phyloP scores from a whole-genome alignment of 2,797 vertebrate genomes.

The Premnoplex brunnescens region DNA sequence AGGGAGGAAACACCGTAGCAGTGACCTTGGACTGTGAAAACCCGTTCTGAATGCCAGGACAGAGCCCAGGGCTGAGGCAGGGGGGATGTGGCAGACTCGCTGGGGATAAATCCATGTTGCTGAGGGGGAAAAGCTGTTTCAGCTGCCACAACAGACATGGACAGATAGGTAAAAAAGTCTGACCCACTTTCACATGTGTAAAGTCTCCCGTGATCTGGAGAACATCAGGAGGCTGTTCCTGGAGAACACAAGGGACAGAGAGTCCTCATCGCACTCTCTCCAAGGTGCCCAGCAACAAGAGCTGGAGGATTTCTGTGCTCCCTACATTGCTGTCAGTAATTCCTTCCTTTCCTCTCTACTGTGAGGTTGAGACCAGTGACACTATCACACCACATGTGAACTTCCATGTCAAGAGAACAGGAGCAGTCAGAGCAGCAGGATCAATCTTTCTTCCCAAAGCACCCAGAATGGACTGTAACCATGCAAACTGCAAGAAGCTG shows the following conservation, averaged over 20 bases:
- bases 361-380: not conserved
- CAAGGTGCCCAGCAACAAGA: not conserved
- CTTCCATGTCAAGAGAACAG: not conserved
- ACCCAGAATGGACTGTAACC: not conserved
- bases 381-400: accelerated
- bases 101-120: accelerated
- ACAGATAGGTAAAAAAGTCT: not conserved
- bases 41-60: accelerated
- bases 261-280: not conserved
- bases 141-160: not conserved
- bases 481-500: not conserved
- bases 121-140: not conserved
- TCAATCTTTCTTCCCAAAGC: not conserved
- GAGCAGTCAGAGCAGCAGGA: not conserved
- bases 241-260: not conserved
- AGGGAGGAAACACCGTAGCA: not conserved
- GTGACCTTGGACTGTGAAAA: not conserved
- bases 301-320: not conserved
- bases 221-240: not conserved
- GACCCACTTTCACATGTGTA: not conserved
- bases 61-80: not conserved
- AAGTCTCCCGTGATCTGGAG: not conserved
- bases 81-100: not conserved
- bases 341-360: not conserved
- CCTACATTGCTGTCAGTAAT: not conserved